Conservation (phyloP, 1,140 invertebrate species). For the Elysia chlorotica region DNA sequence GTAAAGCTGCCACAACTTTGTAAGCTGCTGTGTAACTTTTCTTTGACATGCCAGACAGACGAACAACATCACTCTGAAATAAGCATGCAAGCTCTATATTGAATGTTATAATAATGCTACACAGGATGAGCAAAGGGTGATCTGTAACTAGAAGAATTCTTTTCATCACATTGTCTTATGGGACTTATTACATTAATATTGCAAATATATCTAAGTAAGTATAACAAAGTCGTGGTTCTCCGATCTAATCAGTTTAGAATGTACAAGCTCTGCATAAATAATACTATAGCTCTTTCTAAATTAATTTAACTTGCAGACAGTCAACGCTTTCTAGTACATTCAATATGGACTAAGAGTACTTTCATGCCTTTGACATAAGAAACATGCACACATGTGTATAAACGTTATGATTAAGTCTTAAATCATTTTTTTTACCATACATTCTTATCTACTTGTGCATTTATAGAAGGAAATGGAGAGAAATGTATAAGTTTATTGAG, state of each 20-base stretch:
- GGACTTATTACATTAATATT: not conserved
- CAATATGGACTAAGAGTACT: not conserved
- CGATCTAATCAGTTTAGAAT: not conserved
- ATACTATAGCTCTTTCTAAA: too few species aligned
- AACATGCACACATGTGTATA: not conserved
- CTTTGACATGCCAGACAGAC: slow-evolving; percentile 6
- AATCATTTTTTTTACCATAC: not conserved
- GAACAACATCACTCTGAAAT: not conserved
- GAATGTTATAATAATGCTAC: too few species aligned
- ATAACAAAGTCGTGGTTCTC: not conserved
- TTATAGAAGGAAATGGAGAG: not conserved
- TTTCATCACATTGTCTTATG: not conserved
- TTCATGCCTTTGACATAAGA: not conserved
- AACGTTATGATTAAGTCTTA: not conserved
- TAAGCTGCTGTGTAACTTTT: not conserved
- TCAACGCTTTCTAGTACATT: not conserved
- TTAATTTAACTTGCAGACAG: not conserved
- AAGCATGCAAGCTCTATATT: not conserved
- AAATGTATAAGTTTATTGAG: too few species aligned
- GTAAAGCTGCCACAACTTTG: not conserved
- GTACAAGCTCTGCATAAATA: too few species aligned
- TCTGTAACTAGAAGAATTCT: not conserved
- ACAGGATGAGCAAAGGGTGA: not conserved
- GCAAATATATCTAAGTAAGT: not conserved
- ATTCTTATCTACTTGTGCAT: not conserved